Evolutionary conservation across 2,888 invertebrate genomes (phyloP), one percentile per base, ranked within the genome.

Genomic region (Copidosoma aretas): DNA sequence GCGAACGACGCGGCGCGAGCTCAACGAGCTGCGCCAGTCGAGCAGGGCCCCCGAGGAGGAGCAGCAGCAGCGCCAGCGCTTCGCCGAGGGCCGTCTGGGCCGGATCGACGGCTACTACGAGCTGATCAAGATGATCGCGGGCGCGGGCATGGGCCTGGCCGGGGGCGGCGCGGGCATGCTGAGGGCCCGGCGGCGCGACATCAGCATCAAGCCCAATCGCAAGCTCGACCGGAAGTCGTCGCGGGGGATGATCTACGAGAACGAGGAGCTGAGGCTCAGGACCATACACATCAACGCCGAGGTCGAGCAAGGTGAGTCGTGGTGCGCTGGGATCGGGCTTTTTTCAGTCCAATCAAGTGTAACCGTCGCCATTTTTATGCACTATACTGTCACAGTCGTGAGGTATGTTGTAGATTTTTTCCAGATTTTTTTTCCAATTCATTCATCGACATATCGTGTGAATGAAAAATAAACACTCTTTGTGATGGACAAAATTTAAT

Each of bases 261-360:
- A 95, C 88, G 95, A 95, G 82, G 95, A 95, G 84, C 87, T 95
- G 63, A 87, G 95, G 75, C 85, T 95, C 81, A 89, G 94, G 78
- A 95, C 95, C 46, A 94, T 95, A 82, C 93, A 94, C 80, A 95
- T 95, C 81, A 95, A 94, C 83, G 95, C 94, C 67, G 95, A 95
- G 87, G 93, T 95, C 60, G 95, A 95, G 85, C 88, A 93, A 89
- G 94, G 94, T 93, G 46, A 61, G 21, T 10, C 10, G 22, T 5
- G 32, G 19, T 32, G 19, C 4, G n/a, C 4, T 25, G n/a, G n/a
- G n/a, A n/a, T n/a, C n/a, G n/a, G n/a, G n/a, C n/a, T n/a, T n/a
- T n/a, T n/a, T n/a, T n/a, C n/a, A n/a, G n/a, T n/a, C n/a, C n/a
- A n/a, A n/a, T n/a, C n/a, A n/a, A n/a, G n/a, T n/a, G n/a, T n/a